Percentiles rank a stretch among this genome's conserved stretches.
Conservation (phyloP, 2,113 vertebrate species). For the Lepisosteus oculatus region DNA sequence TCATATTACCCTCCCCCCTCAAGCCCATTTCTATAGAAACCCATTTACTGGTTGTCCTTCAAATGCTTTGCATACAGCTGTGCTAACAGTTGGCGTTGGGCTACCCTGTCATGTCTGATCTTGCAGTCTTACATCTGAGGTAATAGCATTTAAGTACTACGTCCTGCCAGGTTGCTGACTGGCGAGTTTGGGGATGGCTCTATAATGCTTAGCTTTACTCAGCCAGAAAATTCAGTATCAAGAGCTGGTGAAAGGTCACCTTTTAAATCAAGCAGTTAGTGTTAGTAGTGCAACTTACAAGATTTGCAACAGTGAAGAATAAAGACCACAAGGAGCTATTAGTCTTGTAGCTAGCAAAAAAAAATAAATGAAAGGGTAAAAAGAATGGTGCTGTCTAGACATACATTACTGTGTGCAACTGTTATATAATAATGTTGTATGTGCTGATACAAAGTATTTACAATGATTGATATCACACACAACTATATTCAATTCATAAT, state of each 20-base stretch:
- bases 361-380: neutral
- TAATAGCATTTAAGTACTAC: constrained; percentile 8
- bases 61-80: constrained; percentile 57
- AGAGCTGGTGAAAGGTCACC: constrained; percentile 50
- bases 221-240: constrained; percentile 52
- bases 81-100: constrained; percentile 30
- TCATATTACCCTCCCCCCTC: constrained; percentile 31
- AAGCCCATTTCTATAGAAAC: constrained; percentile 37
- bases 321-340: constrained; percentile 13
- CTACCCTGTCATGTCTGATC: constrained; percentile 5
- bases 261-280: constrained; percentile 14
- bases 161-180: constrained; percentile 23
- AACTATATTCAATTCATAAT: too few species aligned
- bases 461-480: too few species aligned
- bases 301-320: constrained; percentile 4
- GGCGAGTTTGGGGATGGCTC: constrained; percentile 22
- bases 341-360: constrained; percentile 3
- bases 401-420: too few species aligned
- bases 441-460: too few species aligned
- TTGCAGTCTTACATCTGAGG: constrained; percentile 9
- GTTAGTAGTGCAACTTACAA: constrained; percentile 7
- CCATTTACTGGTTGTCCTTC: constrained; percentile 49
- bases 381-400: too few species aligned
- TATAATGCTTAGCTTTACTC: constrained; percentile 24
- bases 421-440: too few species aligned